Conservation (phyloP, 1,140 invertebrate species). For the Penaeus chinensis region DNA sequence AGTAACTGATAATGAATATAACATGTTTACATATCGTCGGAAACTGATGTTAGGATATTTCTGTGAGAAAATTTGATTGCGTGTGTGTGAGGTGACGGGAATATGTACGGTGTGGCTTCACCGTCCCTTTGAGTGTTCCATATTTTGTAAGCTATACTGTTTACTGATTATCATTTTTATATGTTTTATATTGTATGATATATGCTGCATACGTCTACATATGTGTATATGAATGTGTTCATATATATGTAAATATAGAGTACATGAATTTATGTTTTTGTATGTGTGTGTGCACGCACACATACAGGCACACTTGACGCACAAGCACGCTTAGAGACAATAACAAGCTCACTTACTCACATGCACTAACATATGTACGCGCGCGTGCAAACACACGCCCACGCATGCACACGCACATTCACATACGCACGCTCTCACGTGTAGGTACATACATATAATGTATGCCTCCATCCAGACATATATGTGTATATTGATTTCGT, state of each 20-base stretch:
- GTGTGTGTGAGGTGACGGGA: too few relatives aligned
- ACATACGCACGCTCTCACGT: too few relatives aligned
- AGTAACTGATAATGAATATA: too few relatives aligned
- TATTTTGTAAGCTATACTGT: not conserved
- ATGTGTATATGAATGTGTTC: constrained; percentile 24
- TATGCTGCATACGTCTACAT: not conserved
- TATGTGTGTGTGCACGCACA: too few relatives aligned
- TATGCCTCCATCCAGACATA: not conserved
- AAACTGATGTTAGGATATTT: too few relatives aligned
- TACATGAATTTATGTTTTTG: not conserved
- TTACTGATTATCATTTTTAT: not conserved
- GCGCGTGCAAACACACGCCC: not conserved
- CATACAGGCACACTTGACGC: too few relatives aligned
- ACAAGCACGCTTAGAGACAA: too few relatives aligned
- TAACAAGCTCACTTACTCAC: not conserved
- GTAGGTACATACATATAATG: not conserved
- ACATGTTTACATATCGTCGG: too few relatives aligned
- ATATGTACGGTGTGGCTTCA: too few relatives aligned
- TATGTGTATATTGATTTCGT: constrained; percentile 22
- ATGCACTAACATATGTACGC: not conserved
- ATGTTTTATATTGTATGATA: not conserved
- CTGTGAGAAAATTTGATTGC: too few relatives aligned
- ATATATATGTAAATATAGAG: not conserved
- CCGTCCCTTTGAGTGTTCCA: too few relatives aligned
- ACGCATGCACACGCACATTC: too few relatives aligned